Evolutionary conservation across 2,797 vertebrate species (phyloP).

Genomic region (Chaenodraco wilsoni): DNA sequence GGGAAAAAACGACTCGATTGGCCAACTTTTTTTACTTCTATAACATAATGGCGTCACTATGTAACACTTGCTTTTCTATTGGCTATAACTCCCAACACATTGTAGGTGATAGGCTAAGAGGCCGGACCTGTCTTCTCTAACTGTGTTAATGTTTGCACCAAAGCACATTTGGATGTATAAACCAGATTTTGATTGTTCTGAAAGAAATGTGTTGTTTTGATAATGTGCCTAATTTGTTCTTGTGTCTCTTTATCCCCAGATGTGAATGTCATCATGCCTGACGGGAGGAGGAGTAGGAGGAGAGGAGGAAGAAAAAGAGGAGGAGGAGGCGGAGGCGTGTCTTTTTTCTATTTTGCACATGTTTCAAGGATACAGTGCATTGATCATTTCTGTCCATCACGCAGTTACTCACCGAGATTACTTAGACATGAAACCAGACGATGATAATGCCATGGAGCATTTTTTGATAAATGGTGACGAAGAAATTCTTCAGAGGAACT

Average conservation of each 20-base stretch:
- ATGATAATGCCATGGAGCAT: constrained; percentile 62
- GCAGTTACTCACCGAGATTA: constrained; percentile 79
- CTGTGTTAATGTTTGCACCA: too few species aligned
- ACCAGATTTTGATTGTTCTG: too few species aligned
- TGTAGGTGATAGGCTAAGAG: too few species aligned
- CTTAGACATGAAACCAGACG: constrained; percentile 71
- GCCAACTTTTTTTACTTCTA: too few species aligned
- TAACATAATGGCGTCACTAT: too few species aligned
- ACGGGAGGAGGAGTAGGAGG: constrained; percentile 54
- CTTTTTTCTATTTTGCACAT: constrained; percentile 89
- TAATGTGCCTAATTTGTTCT: neutral
- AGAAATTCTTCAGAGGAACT: constrained; percentile 64
- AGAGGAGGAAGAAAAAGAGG: constrained; percentile 61
- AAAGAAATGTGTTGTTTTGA: too few species aligned
- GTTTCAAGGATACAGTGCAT: constrained; percentile 86
- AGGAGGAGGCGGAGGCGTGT: constrained; percentile 70
- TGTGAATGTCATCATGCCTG: constrained; percentile 70
- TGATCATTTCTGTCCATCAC: constrained; percentile 82
- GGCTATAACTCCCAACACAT: too few species aligned
- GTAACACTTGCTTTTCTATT: too few species aligned
- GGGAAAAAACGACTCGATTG: too few species aligned
- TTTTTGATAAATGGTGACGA: constrained; percentile 60
- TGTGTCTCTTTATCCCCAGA: constrained; percentile 66
- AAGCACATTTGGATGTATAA: too few species aligned
- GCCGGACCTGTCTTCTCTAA: too few species aligned